Percentiles rank a stretch among this genome's conserved stretches.
Evolutionary conservation across 2,113 vertebrate species (phyloP).

Genomic region (Sclerurus mexicanus): DNA sequence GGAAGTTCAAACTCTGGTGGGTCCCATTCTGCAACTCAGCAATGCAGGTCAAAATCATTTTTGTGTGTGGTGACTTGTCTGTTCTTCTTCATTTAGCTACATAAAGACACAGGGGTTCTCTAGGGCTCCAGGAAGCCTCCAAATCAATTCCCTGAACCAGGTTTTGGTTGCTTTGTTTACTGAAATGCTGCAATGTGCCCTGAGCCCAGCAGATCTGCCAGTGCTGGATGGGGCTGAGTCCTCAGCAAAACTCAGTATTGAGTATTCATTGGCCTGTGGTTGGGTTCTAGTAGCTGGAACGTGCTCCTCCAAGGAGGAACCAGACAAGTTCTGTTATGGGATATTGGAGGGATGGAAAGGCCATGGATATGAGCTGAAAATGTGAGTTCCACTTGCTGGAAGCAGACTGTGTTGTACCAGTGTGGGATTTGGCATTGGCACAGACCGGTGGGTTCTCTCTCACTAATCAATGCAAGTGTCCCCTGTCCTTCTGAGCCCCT

Average conservation of each 20-base stretch:
- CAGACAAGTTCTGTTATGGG: background rate
- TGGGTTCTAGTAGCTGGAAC: background rate
- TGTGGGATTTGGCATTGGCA: fast-evolving
- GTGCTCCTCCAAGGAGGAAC: background rate
- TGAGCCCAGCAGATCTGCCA: background rate
- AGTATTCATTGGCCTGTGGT: background rate
- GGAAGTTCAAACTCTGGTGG: background rate
- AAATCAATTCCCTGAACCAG: background rate
- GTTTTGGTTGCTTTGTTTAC: background rate
- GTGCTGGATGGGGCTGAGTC: background rate
- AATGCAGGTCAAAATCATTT: background rate
- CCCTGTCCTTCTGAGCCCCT: background rate
- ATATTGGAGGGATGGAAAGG: background rate
- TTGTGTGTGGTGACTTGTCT: background rate
- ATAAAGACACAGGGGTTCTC: background rate
- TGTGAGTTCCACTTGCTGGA: background rate
- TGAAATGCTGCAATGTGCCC: background rate
- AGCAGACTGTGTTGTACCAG: background rate
- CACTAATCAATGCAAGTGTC: background rate
- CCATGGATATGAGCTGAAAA: background rate
- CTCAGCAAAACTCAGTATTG: background rate
- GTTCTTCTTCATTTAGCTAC: background rate
- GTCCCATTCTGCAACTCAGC: background rate
- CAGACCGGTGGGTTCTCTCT: background rate
- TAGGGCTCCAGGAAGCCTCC: background rate